A percentile compares a stretch with the other conserved stretches of the same genome.
Evolutionary conservation across 2,797 vertebrate genomes (phyloP).

Genomic region (Chelonia mydas): DNA sequence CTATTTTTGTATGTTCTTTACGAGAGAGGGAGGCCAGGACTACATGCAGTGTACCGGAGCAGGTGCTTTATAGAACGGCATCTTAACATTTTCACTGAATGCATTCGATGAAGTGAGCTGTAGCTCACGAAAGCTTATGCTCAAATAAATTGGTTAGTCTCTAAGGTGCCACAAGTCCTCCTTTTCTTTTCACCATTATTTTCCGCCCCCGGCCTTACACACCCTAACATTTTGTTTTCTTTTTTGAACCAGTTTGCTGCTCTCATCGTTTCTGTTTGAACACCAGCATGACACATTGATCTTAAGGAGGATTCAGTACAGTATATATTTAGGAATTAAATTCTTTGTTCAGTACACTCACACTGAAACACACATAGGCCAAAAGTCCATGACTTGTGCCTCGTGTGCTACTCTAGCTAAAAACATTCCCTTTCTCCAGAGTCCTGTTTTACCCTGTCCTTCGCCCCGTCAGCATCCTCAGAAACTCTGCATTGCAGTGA

Average conservation of each 20-base stretch:
- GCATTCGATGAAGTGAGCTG: no score
- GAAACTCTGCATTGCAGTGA: not conserved
- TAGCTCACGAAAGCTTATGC: no score
- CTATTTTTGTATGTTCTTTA: not conserved
- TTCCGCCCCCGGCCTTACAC: not conserved
- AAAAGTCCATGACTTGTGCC: not conserved
- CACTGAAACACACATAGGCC: not conserved
- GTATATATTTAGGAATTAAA: slow-evolving; percentile 7
- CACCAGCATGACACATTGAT: not conserved
- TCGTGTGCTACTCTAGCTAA: not conserved
- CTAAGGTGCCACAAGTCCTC: no score
- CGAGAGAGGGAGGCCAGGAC: not conserved
- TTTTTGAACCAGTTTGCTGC: not conserved
- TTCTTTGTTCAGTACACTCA: not conserved
- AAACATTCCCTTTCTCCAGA: not conserved
- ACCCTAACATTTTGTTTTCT: not conserved
- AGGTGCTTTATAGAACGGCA: not conserved
- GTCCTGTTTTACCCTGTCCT: not conserved
- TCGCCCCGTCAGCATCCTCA: not conserved
- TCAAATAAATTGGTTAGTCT: no score
- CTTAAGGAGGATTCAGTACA: slow-evolving; percentile 14
- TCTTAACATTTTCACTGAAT: not conserved
- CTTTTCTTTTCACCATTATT: not conserved
- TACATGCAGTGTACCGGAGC: no score
- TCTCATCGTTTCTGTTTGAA: not conserved